phyloP scores from a whole-genome alignment of 2,113 vertebrate species.

The Ibidorhyncha struthersii region DNA sequence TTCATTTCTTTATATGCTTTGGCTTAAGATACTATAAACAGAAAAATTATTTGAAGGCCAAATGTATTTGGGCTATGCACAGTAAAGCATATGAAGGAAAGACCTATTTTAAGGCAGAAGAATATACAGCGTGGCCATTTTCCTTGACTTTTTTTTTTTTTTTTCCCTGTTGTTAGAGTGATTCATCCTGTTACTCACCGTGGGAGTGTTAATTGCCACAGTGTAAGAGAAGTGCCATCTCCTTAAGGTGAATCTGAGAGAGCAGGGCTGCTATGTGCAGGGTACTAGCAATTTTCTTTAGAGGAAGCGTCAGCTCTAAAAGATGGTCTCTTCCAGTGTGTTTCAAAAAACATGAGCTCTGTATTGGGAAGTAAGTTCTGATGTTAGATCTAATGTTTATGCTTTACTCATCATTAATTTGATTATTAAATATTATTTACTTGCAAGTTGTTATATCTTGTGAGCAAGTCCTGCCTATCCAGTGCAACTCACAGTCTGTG shows the following conservation, averaged over 20 bases:
- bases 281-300: too few relatives aligned
- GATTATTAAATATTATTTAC: background rate
- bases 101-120: background rate
- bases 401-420: background rate
- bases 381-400: background rate
- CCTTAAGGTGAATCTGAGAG: background rate
- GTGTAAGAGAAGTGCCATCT: background rate
- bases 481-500: background rate
- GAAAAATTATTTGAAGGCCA: background rate
- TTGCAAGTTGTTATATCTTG: fast-evolving
- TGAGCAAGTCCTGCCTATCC: background rate
- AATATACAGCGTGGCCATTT: background rate
- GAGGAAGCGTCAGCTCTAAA: background rate
- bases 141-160: background rate
- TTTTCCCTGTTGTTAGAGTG: background rate
- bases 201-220: background rate
- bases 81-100: background rate
- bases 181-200: background rate
- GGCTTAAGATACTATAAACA: background rate
- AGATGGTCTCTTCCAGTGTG: background rate
- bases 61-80: background rate
- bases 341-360: background rate
- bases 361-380: fast-evolving
- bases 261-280: background rate
- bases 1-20: background rate